Percentiles rank a stretch among this genome's conserved stretches.
These are phyloP conservation scores for Macrocentrus cingulum DNA, from an alignment of 1,140 invertebrate species.

Conservation along the genomic window DNA sequence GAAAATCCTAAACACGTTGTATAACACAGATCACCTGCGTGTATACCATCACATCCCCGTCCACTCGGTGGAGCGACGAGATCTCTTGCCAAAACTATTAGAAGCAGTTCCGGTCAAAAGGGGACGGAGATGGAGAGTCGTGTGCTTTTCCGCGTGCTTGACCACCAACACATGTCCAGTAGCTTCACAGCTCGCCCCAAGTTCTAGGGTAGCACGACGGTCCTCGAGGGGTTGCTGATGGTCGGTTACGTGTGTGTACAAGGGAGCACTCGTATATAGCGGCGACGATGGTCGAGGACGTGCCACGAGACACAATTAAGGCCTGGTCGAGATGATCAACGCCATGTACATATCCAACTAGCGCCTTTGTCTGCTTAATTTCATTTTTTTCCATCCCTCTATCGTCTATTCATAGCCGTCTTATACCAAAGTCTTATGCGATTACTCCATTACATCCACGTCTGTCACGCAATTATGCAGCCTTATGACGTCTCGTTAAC, in stretches of 20 bases:
- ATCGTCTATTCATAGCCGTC: slow-evolving; percentile 15
- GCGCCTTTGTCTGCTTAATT: slow-evolving; percentile 3
- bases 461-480: slow-evolving; percentile 44
- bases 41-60: too few species aligned
- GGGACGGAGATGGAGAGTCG: slow-evolving; percentile 15
- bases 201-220: not conserved
- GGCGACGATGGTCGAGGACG: slow-evolving; percentile 12
- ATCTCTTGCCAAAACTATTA: slow-evolving; percentile 29
- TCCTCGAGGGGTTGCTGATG: not conserved
- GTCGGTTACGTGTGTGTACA: not conserved
- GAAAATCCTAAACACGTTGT: too few species aligned
- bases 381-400: slow-evolving; percentile 12
- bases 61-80: too few species aligned
- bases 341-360: slow-evolving; percentile 22
- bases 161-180: slow-evolving; percentile 50
- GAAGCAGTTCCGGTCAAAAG: slow-evolving; percentile 25
- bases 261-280: not conserved
- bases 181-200: slow-evolving; percentile 36
- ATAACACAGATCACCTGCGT: too few species aligned
- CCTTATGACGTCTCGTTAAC: slow-evolving; percentile 45
- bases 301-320: slow-evolving; percentile 52
- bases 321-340: slow-evolving; percentile 47
- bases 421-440: slow-evolving; percentile 28
- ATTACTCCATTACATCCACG: slow-evolving; percentile 43
- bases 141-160: slow-evolving; percentile 57